Evolutionary conservation across 2,888 invertebrate species (phyloP), one percentile per base, ranked within the genome.

Genomic region (Plebejus anna): DNA sequence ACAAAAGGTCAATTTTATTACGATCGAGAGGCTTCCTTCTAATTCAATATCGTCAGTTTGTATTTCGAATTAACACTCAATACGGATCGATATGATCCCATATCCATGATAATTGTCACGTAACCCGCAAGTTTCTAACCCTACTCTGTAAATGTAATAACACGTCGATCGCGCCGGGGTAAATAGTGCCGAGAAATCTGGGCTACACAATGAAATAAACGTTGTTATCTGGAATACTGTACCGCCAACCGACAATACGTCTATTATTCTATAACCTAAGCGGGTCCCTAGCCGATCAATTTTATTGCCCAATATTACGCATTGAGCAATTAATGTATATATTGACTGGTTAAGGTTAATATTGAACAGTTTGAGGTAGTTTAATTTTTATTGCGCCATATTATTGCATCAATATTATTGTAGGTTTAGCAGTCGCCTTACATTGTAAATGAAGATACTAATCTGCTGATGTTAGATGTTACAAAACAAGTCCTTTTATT

Each of bases 91-190:
- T 16, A 16, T 36, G 70, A 70, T 28, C 70, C 70, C 32, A 70
- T 4, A 36, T 32, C 11, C 70, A 70, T 11, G 70, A 70, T 28
- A 70, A 70, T 70, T 70, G 28, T 70, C 70, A 70, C 70, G 70
- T 70, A 70, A 70, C 70, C 70, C 22, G 13, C 70, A 70, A 70
- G n/a, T 38, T n/a, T 51, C 51, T 16, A 47, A 11, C 47, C 47
- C 32, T 28, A 47, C 38, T 9, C 72, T 28, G 47, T 47, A 72
- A 38, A 38, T 42, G 42, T 47, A 42, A 70, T 70, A 70, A 38
- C 51, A 51, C 72, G 28, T 13, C 22, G 32, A 51, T 51, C n/a
- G 38, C 71, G 28, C 72, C 51, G 28, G 28, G 51, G 72, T 72
- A 51, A 72, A 72, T 72, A 11, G 71, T 42, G 28, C 47, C 22